Evolutionary conservation across 2,797 vertebrate genomes (phyloP), one percentile per base, ranked within the genome.

Genomic region (Anisognathus igniventris): DNA sequence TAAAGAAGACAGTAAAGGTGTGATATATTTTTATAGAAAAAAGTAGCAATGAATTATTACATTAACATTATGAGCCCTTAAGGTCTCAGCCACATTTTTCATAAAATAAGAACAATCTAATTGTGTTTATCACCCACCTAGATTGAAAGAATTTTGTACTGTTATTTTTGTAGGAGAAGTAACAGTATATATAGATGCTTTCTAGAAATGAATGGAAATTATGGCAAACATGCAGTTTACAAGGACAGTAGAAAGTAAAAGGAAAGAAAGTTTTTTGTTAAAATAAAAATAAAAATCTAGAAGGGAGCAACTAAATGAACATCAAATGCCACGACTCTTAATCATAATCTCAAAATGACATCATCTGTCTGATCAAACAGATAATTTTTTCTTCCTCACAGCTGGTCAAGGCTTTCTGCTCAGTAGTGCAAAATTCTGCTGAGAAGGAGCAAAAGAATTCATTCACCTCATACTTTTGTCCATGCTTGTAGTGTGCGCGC

Each of bases 191-290:
- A 61, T 20, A 72, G 18, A 5, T 31, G 3, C 11, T 23, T 66
- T 58, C 35, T 39, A 48, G 25, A 76, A 65, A 40, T 45, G 1
- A 61, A 40, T 21, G 6, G 10, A 54, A 56, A 47, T 45, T 61
- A 44, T 40, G 4, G 18, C 3, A 58, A 51, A 28, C 7, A 10
- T 28, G 3, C 4, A 24, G 14, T 13, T 71, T 79, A 27, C 4
- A 40, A 33, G 6, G 23, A 71, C 6, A 68, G 4, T 14, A 45
- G 48, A 44, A 54, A 73, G 5, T 78, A 54, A 73, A 68, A 68
- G 1, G 7, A 25, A 47, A n/a, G 0, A 51, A 45, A 9, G 4
- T 2, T 39, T 66, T 60, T 28, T 31, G 3, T 25, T 25, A 57
- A 83, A 71, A 72, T 31, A 71, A 65, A 73, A 67, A 53, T 39